Conservation (phyloP, 2,797 vertebrate species). For the Antennarius maculatus region DNA sequence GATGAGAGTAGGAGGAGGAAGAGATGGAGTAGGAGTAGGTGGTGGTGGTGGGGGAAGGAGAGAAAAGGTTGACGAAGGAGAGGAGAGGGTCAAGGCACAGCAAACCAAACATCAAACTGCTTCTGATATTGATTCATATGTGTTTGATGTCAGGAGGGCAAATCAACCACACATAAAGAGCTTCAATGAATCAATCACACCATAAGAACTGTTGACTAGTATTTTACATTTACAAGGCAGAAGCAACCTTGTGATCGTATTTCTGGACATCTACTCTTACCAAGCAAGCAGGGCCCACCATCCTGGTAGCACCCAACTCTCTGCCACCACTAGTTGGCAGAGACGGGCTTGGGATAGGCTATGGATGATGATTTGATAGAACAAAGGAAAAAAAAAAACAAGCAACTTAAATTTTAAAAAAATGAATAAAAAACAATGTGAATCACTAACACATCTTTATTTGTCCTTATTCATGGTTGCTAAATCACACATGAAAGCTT, state of each 20-base stretch:
- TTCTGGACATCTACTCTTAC: conserved; percentile 67
- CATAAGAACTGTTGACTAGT: conserved; percentile 13
- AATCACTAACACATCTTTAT: neutral
- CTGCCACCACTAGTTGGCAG: conserved; percentile 75
- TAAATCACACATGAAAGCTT: no score
- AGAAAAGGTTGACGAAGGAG: no score
- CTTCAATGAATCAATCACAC: conserved; percentile 31
- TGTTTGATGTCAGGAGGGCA: conserved; percentile 33
- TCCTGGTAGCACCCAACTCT: conserved; percentile 74
- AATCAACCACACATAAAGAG: conserved; percentile 37
- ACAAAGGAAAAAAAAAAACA: conserved; percentile 42
- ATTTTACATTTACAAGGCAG: conserved; percentile 27
- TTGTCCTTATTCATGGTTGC: no score
- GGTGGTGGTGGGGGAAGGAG: neutral
- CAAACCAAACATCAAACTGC: conserved; percentile 48
- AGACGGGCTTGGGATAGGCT: conserved; percentile 79
- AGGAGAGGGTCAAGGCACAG: conserved; percentile 35
- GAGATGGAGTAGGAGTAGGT: neutral
- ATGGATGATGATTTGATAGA: conserved; percentile 61
- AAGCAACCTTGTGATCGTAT: conserved; percentile 15
- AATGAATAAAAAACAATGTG: conserved; percentile 22
- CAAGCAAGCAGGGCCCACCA: conserved; percentile 80
- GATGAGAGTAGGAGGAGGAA: conserved; percentile 14
- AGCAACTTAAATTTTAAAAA: conserved; percentile 28
- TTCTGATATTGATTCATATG: conserved; percentile 30